Evolutionary conservation across 2,797 vertebrate species (phyloP).

Genomic region (Myripristis murdjan): DNA sequence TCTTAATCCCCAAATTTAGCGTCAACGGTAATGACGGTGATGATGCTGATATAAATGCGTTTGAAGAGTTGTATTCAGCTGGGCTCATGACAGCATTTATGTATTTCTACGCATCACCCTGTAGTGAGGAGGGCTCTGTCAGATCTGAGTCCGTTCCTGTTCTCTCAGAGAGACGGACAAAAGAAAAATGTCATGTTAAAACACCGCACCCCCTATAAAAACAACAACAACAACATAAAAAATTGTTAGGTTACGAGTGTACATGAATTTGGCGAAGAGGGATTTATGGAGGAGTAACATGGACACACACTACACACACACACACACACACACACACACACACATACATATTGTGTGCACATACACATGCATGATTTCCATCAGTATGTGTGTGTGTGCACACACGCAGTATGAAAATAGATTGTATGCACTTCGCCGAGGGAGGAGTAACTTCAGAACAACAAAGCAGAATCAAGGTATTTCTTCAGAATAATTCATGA

Average conservation of each 20-base stretch:
- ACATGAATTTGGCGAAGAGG: background rate
- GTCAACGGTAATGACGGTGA: background rate
- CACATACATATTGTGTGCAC: no score
- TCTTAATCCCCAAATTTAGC: background rate
- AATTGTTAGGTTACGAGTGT: no score
- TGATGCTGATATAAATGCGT: background rate
- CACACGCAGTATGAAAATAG: slow-evolving; percentile 36
- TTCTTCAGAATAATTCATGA: slow-evolving; percentile 41
- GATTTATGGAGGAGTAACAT: background rate
- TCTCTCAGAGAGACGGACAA: slow-evolving; percentile 52
- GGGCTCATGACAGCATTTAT: slow-evolving; percentile 36
- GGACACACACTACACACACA: slow-evolving; percentile 1
- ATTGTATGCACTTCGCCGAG: slow-evolving; percentile 29
- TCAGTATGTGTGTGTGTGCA: background rate
- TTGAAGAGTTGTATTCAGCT: slow-evolving; percentile 5
- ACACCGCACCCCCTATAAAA: no score
- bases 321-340: slow-evolving; percentile 8
- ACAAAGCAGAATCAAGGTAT: slow-evolving; percentile 33
- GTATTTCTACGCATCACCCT: slow-evolving; percentile 39
- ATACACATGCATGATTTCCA: no score
- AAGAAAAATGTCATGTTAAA: no score
- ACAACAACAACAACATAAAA: no score
- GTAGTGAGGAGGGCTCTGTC: slow-evolving; percentile 30
- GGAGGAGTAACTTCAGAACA: slow-evolving; percentile 27
- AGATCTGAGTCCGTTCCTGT: slow-evolving; percentile 41